Base-by-base conservation (phyloP, 1,140 invertebrate genomes). In the Cheumatopsyche charites region DNA sequence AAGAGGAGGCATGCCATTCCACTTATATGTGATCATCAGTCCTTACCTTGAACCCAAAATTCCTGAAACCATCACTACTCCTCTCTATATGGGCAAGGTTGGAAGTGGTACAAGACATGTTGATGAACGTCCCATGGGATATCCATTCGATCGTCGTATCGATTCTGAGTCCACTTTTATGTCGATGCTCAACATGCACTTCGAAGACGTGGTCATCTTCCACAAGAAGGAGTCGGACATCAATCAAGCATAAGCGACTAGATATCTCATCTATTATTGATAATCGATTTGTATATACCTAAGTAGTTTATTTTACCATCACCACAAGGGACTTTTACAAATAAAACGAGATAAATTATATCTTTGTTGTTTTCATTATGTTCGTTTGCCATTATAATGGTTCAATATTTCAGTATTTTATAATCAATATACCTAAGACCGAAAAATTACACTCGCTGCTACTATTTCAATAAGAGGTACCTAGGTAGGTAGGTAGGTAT, bases 121-220 rank as follows among this genome's bases (percentile, higher is more conserved):
- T 1, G 88, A 90, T 75, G 84, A 82, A 43, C 85, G 84, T 76
- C 85, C 90, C 47, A 83, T 90, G 77, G 89, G 88, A 29, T 92
- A 85, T 82, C 90, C 90, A 58, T 86, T 92, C 75, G 90, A 92
- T 77, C 86, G 89, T 73, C 80, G 81, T 5, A 84, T 89, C 61
- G 81, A 87, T 4, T 81, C 87, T 5, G 74, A 84, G 29, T 72
- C 79, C 15, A 78, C 80, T 70, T 86, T 87, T 78, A 79, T 82
- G 15, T 79, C 78, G 7, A 67, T 83, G 3, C 82, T 85, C 0
- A 90, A 90, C 78, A 87, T 89, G 80, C 81, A 84, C 71, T 85
- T 87, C 71, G 82, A 85, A 47, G 87, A 89, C 73, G 84, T 90
- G 2, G 76, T 82, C 42, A 83, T 90, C 74, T 87, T 84, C 78